phyloP scores from a whole-genome alignment of 2,888 invertebrate species.

The Plagiodera versicolora region DNA sequence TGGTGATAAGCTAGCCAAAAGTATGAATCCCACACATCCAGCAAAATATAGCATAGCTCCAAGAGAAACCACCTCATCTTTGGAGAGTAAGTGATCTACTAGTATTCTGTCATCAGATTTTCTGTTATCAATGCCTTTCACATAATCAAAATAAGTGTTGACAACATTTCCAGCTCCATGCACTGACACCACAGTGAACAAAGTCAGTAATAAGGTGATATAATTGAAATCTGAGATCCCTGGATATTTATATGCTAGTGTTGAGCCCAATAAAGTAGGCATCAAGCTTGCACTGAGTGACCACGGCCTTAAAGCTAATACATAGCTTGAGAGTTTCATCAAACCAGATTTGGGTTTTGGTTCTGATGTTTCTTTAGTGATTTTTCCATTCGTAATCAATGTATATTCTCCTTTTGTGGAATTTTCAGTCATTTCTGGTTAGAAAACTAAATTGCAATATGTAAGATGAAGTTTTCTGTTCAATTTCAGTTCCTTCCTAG shows the following conservation, averaged over 20 bases:
- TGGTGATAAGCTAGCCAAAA: constrained; percentile 67
- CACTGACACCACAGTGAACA: constrained; percentile 86
- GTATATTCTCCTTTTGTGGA: constrained; percentile 3
- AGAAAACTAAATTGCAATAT: neutral
- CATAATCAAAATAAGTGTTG: constrained; percentile 94
- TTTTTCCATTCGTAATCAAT: constrained; percentile 28
- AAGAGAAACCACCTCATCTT: constrained; percentile 76
- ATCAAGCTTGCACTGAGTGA: constrained; percentile 89
- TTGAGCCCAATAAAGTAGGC: constrained; percentile 88
- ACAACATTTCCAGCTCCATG: constrained; percentile 97
- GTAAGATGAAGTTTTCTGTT: neutral
- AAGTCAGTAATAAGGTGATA: constrained; percentile 76
- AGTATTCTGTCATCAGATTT: constrained; percentile 93
- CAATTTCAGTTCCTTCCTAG: too few species aligned
- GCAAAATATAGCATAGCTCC: constrained; percentile 86
- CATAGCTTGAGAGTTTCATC: constrained; percentile 87
- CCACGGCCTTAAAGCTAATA: constrained; percentile 90
- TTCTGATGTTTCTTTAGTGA: constrained; percentile 12
- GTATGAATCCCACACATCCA: constrained; percentile 66
- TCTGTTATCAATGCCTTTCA: constrained; percentile 90
- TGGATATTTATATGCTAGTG: constrained; percentile 81
- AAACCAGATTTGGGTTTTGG: constrained; percentile 57
- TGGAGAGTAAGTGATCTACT: constrained; percentile 87
- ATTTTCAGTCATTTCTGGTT: constrained; percentile 20
- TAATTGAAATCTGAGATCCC: constrained; percentile 77